These are phyloP conservation scores for Channallabes apus DNA, from an alignment of 2,797 vertebrate species.

Conservation along the genomic window DNA sequence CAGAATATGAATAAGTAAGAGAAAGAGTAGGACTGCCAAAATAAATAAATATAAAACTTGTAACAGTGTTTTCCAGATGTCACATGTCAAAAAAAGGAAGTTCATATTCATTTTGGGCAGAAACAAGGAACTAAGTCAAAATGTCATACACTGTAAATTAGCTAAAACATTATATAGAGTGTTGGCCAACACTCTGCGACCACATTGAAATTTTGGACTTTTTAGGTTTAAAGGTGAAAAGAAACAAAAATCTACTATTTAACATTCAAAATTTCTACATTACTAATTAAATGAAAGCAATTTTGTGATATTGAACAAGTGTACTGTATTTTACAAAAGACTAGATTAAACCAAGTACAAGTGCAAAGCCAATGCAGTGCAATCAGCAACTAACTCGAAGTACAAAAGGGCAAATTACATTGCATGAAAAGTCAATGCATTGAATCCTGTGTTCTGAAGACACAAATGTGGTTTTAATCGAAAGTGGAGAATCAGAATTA, in stretches of 20 bases:
- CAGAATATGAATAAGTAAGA: not conserved
- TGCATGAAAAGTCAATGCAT: not conserved
- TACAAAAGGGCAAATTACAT: not conserved
- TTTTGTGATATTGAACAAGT: not conserved
- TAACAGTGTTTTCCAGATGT: not conserved
- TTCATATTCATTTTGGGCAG: not conserved
- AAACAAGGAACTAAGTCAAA: not conserved
- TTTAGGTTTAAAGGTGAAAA: not conserved
- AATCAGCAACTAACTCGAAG: not conserved
- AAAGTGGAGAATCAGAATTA: not conserved
- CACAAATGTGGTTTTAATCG: not conserved
- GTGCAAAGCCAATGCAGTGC: not conserved
- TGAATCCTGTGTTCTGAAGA: not conserved
- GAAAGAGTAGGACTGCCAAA: not conserved
- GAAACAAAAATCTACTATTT: not conserved
- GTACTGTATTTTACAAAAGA: not conserved
- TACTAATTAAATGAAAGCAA: not conserved
- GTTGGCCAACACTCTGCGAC: not conserved
- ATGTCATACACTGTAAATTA: not conserved
- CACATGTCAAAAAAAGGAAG: not conserved
- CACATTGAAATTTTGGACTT: not conserved
- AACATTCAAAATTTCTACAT: not conserved
- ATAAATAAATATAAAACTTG: not conserved
- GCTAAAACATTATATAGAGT: not conserved
- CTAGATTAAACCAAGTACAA: not conserved